Conservation (phyloP, 1,140 invertebrate species). For the Megalopta genalis region DNA sequence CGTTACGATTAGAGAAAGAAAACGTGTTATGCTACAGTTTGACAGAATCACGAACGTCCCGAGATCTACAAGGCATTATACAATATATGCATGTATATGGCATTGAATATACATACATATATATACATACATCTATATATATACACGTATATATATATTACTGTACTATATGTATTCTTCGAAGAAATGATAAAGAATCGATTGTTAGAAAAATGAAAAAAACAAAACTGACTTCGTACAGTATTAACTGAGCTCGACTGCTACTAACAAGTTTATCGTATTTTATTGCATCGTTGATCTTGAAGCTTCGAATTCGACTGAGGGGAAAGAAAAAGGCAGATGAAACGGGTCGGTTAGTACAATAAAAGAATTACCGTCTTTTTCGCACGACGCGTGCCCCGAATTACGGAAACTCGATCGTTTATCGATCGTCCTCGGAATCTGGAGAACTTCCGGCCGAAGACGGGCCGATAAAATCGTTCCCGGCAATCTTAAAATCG, state of each 20-base stretch:
- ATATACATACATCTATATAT: conserved; percentile 21
- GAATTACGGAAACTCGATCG: background rate
- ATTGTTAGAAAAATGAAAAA: conserved; percentile 38
- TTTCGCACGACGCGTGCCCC: background rate
- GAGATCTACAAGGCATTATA: conserved; percentile 28
- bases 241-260: conserved; percentile 44
- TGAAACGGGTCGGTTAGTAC: conserved; percentile 19
- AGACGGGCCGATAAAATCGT: background rate
- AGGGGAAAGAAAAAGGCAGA: background rate
- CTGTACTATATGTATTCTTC: conserved; percentile 29
- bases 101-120: conserved; percentile 26
- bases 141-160: conserved; percentile 35
- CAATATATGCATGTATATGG: conserved; percentile 29
- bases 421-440: no score
- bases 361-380: conserved; percentile 21
- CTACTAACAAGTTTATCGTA: conserved; percentile 34
- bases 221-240: conserved; percentile 34
- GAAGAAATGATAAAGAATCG: conserved; percentile 11
- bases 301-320: conserved; percentile 48
- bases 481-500: conserved; percentile 19
- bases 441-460: no score
- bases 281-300: conserved; percentile 52
- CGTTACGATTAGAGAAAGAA: background rate
- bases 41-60: conserved; percentile 23
- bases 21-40: background rate